Evolutionary conservation across 2,888 invertebrate species (phyloP).

Genomic region (Macrophya annulata): DNA sequence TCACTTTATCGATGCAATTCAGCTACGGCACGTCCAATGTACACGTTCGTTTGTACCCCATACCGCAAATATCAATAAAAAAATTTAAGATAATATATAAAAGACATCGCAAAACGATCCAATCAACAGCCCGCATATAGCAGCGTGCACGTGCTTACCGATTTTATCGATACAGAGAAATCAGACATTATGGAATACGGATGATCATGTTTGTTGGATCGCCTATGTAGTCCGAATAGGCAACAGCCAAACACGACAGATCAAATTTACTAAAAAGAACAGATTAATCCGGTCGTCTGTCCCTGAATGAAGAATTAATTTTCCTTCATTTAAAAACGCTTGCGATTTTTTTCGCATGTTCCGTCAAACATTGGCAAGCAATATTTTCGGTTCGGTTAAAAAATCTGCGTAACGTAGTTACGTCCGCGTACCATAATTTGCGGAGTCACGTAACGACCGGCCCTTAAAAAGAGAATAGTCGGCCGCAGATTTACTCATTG

Average conservation of each 20-base stretch:
- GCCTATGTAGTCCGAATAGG: background rate
- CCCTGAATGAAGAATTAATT: background rate
- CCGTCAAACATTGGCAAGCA: background rate
- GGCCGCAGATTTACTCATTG: slow-evolving; percentile 22
- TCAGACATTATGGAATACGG: slow-evolving; percentile 13
- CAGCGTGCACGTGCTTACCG: slow-evolving; percentile 2
- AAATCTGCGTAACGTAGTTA: slow-evolving; percentile 17
- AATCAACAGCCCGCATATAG: background rate
- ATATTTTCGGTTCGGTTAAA: background rate
- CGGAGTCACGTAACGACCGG: slow-evolving; percentile 46
- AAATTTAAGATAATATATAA: slow-evolving; percentile 21
- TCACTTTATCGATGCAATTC: slow-evolving; percentile 30
- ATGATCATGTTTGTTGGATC: background rate
- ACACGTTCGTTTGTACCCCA: slow-evolving; percentile 33
- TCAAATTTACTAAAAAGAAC: background rate
- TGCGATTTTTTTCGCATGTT: background rate
- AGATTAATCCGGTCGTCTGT: slow-evolving; percentile 6
- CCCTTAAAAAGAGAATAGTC: slow-evolving; percentile 34
- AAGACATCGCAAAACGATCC: slow-evolving; percentile 22
- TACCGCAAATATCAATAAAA: background rate
- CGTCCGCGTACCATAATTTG: slow-evolving; percentile 37
- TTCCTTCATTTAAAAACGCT: background rate
- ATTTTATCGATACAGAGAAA: slow-evolving; percentile 16
- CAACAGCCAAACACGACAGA: slow-evolving; percentile 28
- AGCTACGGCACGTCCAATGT: background rate